A percentile compares a stretch with the other conserved stretches of the same genome.
phyloP scores from a whole-genome alignment of 2,113 vertebrate species.

The Sorex araneus region DNA sequence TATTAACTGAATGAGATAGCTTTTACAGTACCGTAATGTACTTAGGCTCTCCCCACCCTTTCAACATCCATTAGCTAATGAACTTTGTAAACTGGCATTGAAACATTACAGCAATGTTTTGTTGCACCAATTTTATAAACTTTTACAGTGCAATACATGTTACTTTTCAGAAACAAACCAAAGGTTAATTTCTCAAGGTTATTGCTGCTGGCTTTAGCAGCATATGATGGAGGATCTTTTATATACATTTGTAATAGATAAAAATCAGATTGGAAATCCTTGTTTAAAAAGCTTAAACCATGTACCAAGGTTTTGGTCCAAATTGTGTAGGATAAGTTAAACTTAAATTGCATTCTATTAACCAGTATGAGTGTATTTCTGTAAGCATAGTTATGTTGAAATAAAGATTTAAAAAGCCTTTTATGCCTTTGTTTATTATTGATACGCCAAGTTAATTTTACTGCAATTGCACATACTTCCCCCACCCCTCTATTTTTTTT shows the following conservation, averaged over 20 bases:
- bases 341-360: conserved; percentile 91
- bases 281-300: conserved; percentile 88
- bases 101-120: conserved; percentile 88
- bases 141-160: conserved; percentile 91
- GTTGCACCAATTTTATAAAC: conserved; percentile 90
- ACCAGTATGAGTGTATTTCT: conserved; percentile 90
- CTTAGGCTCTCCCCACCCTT: conserved; percentile 71
- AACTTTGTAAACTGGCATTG: conserved; percentile 87
- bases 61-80: conserved; percentile 84
- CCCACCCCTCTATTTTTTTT: too few relatives aligned
- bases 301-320: conserved; percentile 88
- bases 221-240: conserved; percentile 89
- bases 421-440: conserved; percentile 78
- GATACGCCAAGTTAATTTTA: neutral
- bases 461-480: neutral
- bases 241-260: conserved; percentile 90
- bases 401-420: conserved; percentile 90
- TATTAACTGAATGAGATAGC: conserved; percentile 84
- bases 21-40: conserved; percentile 82
- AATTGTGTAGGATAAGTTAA: conserved; percentile 89
- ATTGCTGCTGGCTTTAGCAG: conserved; percentile 88
- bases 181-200: conserved; percentile 91
- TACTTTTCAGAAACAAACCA: conserved; percentile 90
- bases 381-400: conserved; percentile 91
- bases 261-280: conserved; percentile 87